Base-by-base conservation (phyloP, 2,797 vertebrate genomes). In the Eleutherodactylus coqui region DNA sequence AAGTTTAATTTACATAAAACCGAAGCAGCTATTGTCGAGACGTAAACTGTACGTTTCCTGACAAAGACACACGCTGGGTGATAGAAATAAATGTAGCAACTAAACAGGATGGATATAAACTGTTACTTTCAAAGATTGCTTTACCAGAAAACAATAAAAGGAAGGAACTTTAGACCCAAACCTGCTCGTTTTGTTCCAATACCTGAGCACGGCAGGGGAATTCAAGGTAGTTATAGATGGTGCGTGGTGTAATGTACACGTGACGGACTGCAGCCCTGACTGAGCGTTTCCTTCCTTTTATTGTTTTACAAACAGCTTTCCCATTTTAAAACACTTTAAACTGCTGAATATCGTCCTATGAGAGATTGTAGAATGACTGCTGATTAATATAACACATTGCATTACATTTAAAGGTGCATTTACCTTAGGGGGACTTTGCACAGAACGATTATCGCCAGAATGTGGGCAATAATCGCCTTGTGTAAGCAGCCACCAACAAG, bases 91-190 rank as follows among this genome's bases (percentile, higher is more conserved):
- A 82, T 83, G 85, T 43, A 69, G 34, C 70, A 82, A 82, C 85
- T 82, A 83, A 87, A 87, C 75, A 81, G 86, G 82, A 85, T 80
- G 49, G 83, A 84, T 64, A 87, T 43, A 84, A 84, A 87, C 86
- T 87, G 86, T 79, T 87, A 87, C 82, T 84, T 84, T 84, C 86
- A 80, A 84, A 84, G 70, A 87, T 87, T 87, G 77, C 86, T 85
- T 87, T 87, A 80, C 80, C 82, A 80, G 70, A 87, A 87, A 87
- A 87, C 86, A 87, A 87, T 87, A 87, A 87, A 87, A 87, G 86
- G 82, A 87, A 87, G 82, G 86, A 87, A 84, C 82, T 87, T 81
- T 84, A 85, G 77, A 85, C 82, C 78, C 36, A 73, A 87, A 85
- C 77, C 82, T 84, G 82, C 82, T 81, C 82, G 81, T 75, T 87